Conservation (phyloP, 2,888 invertebrate species). For the Aleiodes leptofemur region DNA sequence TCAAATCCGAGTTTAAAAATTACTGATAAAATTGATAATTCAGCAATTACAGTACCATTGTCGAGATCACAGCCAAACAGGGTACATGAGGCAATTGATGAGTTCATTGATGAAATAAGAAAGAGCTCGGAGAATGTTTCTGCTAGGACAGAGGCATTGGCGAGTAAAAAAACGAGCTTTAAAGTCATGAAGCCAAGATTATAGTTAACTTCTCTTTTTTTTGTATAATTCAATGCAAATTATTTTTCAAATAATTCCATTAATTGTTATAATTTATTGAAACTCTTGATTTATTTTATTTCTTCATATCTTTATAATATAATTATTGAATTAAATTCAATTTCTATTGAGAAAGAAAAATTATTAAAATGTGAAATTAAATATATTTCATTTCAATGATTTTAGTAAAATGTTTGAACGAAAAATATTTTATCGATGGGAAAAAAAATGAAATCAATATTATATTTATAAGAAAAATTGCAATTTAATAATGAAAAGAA, state of each 20-base stretch:
- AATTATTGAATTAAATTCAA: constrained; percentile 4
- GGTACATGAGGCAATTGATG: constrained; percentile 56
- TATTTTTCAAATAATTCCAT: constrained; percentile 39
- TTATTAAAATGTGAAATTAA: not conserved
- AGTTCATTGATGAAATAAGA: constrained; percentile 72
- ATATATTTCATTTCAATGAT: not conserved
- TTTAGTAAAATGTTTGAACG: not conserved
- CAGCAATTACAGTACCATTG: constrained; percentile 13
- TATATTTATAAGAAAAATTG: no score
- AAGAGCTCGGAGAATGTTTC: constrained; percentile 73
- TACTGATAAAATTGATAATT: not conserved
- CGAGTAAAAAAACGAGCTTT: constrained; percentile 72
- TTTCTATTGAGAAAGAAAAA: constrained; percentile 2
- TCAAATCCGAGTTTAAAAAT: constrained; percentile 51
- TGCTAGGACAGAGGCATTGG: constrained; percentile 73
- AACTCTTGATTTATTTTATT: constrained; percentile 40
- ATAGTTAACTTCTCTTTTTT: constrained; percentile 57
- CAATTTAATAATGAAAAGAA: constrained; percentile 13
- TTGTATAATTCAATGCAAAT: constrained; percentile 40
- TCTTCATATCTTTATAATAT: constrained; percentile 31
- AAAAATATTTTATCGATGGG: not conserved
- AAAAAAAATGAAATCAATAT: no score
- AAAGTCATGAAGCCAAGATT: constrained; percentile 73
- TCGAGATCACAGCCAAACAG: constrained; percentile 48
- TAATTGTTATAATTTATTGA: constrained; percentile 38